These are phyloP conservation scores for Liodrosophila aerea DNA, from an alignment of 2,888 invertebrate genomes.

Conservation along the genomic window DNA sequence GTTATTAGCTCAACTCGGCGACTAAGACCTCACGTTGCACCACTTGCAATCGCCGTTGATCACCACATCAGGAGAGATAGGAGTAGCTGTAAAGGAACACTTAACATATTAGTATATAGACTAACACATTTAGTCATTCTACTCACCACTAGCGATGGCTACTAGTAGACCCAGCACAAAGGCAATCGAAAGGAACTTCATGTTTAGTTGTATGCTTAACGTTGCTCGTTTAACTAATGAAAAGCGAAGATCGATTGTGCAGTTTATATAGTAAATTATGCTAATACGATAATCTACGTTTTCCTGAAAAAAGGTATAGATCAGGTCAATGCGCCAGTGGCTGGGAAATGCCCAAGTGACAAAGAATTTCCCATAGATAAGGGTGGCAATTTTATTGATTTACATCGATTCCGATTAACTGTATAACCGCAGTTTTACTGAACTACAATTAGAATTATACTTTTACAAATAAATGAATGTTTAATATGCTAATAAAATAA, in stretches of 20 bases:
- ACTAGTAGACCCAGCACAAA: slow-evolving; percentile 48
- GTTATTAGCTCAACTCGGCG: too few species aligned
- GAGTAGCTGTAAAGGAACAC: slow-evolving; percentile 31
- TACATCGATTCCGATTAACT: too few species aligned
- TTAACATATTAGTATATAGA: not conserved
- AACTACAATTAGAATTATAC: too few species aligned
- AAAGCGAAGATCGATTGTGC: not conserved
- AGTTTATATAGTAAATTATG: slow-evolving; percentile 39
- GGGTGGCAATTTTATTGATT: too few species aligned
- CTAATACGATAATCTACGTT: not conserved
- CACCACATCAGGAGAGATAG: slow-evolving; percentile 42
- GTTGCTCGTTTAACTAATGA: slow-evolving; percentile 23
- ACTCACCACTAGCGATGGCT: slow-evolving; percentile 53
- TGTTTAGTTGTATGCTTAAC: slow-evolving; percentile 18
- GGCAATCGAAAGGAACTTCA: slow-evolving; percentile 49
- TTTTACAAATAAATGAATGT: too few species aligned
- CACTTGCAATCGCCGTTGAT: slow-evolving; percentile 53
- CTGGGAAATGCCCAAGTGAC: slow-evolving; percentile 5
- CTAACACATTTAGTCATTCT: not conserved
- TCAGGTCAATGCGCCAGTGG: slow-evolving; percentile 8
- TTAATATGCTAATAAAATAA: too few species aligned
- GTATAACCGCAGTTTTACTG: too few species aligned
- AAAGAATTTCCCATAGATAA: too few species aligned
- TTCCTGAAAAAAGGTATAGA: slow-evolving; percentile 1
- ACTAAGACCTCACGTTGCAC: slow-evolving; percentile 56